Conservation (phyloP, 2,797 vertebrate species). For the Onychomys arenicola region DNA sequence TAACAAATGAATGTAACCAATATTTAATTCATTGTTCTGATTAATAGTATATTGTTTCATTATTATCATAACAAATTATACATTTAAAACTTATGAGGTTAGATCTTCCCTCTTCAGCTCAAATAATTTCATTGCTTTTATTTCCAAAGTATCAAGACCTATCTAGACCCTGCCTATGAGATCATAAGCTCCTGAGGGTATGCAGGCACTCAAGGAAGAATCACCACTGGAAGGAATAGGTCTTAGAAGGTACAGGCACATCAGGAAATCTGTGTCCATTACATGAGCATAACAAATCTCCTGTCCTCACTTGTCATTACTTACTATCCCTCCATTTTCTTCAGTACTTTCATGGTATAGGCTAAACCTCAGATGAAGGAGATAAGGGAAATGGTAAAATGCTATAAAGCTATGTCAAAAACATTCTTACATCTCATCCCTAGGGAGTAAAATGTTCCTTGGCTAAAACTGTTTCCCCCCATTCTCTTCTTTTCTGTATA, state of each 20-base stretch:
- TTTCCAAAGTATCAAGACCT: not conserved
- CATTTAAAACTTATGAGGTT: not conserved
- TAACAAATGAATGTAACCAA: not conserved
- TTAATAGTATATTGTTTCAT: not conserved
- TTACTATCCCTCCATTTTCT: not conserved
- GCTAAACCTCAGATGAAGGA: not conserved
- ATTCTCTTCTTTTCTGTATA: not conserved
- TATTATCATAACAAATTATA: not conserved
- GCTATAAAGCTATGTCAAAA: not conserved
- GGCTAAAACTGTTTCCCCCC: not conserved
- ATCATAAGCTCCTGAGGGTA: not conserved
- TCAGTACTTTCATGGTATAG: not conserved
- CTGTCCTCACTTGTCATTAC: not conserved
- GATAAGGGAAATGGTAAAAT: not conserved
- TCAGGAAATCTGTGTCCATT: not conserved
- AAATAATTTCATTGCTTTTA: slow-evolving; percentile 7
- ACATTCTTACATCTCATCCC: not conserved
- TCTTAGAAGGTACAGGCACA: not conserved
- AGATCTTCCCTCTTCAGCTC: not conserved
- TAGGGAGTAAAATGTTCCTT: not conserved
- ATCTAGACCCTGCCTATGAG: not conserved
- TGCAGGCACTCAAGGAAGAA: not conserved
- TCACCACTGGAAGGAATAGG: not conserved
- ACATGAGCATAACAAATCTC: not conserved
- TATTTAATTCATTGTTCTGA: not conserved